Percentiles rank a stretch among this genome's conserved stretches.
Evolutionary conservation across 2,113 vertebrate species (phyloP).

Genomic region (Onychostoma macrolepis): DNA sequence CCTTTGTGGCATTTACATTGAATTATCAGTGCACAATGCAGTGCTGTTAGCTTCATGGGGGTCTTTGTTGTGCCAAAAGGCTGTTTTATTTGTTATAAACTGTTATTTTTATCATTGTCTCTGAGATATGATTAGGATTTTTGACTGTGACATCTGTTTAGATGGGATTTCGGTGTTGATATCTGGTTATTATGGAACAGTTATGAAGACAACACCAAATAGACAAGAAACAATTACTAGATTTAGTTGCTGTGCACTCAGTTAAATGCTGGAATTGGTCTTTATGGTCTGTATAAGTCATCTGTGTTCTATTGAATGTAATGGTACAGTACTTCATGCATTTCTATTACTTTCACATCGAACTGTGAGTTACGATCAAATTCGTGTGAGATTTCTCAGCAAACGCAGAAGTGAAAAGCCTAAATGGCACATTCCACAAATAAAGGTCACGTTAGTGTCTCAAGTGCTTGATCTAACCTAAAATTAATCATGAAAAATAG

Average conservation of each 20-base stretch:
- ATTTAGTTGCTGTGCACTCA: background rate
- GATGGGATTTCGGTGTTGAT: background rate
- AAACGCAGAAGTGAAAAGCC: background rate
- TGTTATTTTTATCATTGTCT: background rate
- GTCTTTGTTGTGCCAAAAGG: conserved; percentile 1
- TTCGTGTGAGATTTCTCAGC: conserved; percentile 16
- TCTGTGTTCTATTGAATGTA: background rate
- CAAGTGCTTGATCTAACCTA: background rate
- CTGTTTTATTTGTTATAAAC: background rate
- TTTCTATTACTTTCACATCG: background rate
- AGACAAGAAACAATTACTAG: background rate
- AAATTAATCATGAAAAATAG: background rate
- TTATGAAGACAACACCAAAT: background rate
- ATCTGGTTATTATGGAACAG: background rate
- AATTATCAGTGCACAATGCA: background rate
- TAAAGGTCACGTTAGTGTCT: background rate
- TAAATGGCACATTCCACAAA: background rate
- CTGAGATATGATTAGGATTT: background rate
- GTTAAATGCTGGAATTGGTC: background rate
- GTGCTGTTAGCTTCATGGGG: background rate
- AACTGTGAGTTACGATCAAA: background rate
- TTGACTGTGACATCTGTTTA: background rate
- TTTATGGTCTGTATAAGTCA: background rate
- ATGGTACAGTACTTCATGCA: background rate
- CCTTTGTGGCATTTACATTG: background rate